Evolutionary conservation across 2,888 invertebrate species (phyloP).

Genomic region (Eristalis tenax): DNA sequence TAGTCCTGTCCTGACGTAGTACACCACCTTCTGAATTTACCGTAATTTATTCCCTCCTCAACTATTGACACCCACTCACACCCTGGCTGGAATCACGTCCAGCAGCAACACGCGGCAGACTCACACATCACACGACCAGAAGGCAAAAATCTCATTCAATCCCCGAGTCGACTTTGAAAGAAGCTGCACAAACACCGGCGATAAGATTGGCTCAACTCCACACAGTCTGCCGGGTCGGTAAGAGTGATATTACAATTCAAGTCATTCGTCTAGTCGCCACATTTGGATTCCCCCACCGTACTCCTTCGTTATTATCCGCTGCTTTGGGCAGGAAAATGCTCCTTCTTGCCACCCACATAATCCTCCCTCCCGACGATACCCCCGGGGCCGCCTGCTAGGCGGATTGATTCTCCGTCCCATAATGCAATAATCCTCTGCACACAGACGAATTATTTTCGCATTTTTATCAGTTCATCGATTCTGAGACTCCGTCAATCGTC

Average conservation of each 20-base stretch:
- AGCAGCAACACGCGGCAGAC: constrained; percentile 26
- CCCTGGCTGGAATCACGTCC: constrained; percentile 17
- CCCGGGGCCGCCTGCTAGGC: neutral
- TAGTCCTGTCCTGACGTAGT: too few relatives aligned
- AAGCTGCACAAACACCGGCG: constrained; percentile 49
- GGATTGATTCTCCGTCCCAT: constrained; percentile 62
- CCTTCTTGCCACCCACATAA: constrained; percentile 29
- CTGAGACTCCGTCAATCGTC: constrained; percentile 24
- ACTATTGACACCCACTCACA: neutral
- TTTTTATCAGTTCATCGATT: constrained; percentile 34
- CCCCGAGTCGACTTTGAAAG: constrained; percentile 19
- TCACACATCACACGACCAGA: constrained; percentile 40
- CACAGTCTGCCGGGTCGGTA: neutral
- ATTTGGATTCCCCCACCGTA: constrained; percentile 32
- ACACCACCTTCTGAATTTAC: neutral
- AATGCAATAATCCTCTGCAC: constrained; percentile 61
- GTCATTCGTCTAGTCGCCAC: constrained; percentile 40
- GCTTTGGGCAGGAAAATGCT: constrained; percentile 61
- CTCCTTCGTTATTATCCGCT: constrained; percentile 58
- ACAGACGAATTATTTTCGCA: constrained; percentile 58
- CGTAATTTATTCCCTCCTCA: neutral
- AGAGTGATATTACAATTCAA: constrained; percentile 52
- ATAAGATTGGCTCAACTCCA: constrained; percentile 46
- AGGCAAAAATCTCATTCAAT: neutral
- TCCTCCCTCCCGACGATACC: neutral